Base-by-base conservation (phyloP, 2,888 invertebrate species). In the Julus scanicus region DNA sequence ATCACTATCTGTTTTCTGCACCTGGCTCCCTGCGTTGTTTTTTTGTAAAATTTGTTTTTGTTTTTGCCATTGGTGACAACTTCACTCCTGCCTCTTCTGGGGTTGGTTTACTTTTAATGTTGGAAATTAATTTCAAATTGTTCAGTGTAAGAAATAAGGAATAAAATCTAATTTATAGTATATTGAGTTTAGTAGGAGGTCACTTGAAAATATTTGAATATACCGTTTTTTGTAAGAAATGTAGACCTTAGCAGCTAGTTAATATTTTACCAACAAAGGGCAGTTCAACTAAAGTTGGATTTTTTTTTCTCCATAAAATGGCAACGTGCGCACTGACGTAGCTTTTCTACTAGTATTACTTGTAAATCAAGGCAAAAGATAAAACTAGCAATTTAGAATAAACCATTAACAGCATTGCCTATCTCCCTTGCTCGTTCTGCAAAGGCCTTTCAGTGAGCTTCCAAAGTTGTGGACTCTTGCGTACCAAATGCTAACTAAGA, bases 321-420 rank as follows among this genome's bases (percentile, higher is more conserved):
- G 15, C 20, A 71, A 71, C 20, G 20, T 71, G 5, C 63, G 11
- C 63, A 71, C 20, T 71, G 63, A 71, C 8, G 8, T 29, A 71
- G 63, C 20, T 71, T 71, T 71, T 20, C 5, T 71, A 29, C 17
- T 71, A 71, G 2, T 1, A 2, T 9, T 20, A 71, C 63, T 20
- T 71, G 63, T 71, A 20, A 71, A 71, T 71, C 63, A 71, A 71
- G 20, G 63, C 63, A 71, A 71, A n/a, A n/a, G 57, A n/a, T 57
- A n/a, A 3, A 17, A 17, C n/a, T 9, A 57, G n/a, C 57, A 57
- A 11, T 0, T 57, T 17, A 5, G n/a, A 2, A n/a, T 57, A 57
- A 57, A 57, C 20, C 20, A 71, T 20, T 63, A 20, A 17, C 57
- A 57, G 6, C 63, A 63, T 20, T 71, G 57, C 57, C 63, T 20